Conservation (phyloP, 1,140 invertebrate genomes). For the Anastrepha ludens region DNA sequence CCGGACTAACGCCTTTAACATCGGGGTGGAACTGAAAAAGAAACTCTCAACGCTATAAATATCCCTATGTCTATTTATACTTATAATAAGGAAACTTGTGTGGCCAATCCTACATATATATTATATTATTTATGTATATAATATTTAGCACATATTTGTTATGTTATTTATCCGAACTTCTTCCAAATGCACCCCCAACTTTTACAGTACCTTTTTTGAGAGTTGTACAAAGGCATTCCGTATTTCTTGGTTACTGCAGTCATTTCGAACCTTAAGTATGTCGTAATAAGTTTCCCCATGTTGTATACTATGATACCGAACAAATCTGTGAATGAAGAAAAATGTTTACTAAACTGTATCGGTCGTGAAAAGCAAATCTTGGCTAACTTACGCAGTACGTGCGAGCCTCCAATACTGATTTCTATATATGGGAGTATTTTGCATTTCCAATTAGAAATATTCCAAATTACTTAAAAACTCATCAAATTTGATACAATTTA, state of each 20-base stretch:
- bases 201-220: slow-evolving; percentile 76
- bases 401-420: slow-evolving; percentile 12
- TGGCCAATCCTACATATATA: no score
- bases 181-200: no score
- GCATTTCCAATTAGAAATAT: background rate
- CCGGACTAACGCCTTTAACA: slow-evolving; percentile 75
- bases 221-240: slow-evolving; percentile 77
- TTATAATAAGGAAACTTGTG: no score
- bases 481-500: background rate
- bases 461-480: slow-evolving; percentile 1
- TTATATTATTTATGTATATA: no score
- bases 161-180: no score
- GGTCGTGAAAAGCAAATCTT: background rate
- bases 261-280: slow-evolving; percentile 75
- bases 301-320: background rate
- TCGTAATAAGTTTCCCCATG: slow-evolving; percentile 76
- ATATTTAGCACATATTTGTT: no score
- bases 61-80: background rate
- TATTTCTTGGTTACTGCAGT: slow-evolving; percentile 77
- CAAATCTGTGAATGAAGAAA: background rate
- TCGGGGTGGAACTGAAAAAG: slow-evolving; percentile 77
- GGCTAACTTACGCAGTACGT: background rate
- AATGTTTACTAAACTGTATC: background rate
- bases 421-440: background rate
- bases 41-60: background rate